Base-by-base conservation (phyloP, 1,140 invertebrate genomes). In the Drosophila seguyi region DNA sequence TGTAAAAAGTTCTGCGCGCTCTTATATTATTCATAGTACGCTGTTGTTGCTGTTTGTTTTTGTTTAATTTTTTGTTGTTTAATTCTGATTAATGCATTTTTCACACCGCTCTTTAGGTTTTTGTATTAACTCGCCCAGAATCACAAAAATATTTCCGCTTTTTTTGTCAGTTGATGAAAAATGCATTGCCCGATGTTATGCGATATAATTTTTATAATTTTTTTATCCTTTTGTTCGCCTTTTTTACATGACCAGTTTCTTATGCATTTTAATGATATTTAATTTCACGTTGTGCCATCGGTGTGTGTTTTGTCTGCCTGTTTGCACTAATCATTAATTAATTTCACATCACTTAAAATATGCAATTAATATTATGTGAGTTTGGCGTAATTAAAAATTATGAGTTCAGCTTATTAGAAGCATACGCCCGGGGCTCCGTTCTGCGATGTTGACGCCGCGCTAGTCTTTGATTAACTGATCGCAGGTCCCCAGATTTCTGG, bases 251-350 rank as follows among this genome's bases (percentile, higher is more conserved):
- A 36, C 41, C 45, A 71, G 58, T 69, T 82, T 78, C 80, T 84
- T 90, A 74, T 90, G 74, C 73, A 72, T 90, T 85, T 88, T 87
- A 83, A 87, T 90, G 77, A 90, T 90, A 84, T 88, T 85, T 81
- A 72, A 81, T 90, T 85, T 90, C 67, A 90, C 71, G 81, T 88
- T 69, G 68, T 72, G 52, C 61, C 57, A 63, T 36, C 38, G 58
- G 39, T 66, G 48, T 68, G 39, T 66, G 48, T 68, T 72, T 69
- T 75, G 69, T 59, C 63, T 27, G 79, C 62, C 68, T 81, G 73
- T 81, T 75, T 90, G 78, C 79, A 81, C 81, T 90, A 90, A 90
- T 90, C 85, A 90, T 90, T 90, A 90, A 85, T 90, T 90, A 87
- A 87, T 91, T 87, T 87, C 79, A 81, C 76, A 83, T 72, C 73